Conservation (phyloP, 2,888 invertebrate genomes). For the Poecilus cupreus region DNA sequence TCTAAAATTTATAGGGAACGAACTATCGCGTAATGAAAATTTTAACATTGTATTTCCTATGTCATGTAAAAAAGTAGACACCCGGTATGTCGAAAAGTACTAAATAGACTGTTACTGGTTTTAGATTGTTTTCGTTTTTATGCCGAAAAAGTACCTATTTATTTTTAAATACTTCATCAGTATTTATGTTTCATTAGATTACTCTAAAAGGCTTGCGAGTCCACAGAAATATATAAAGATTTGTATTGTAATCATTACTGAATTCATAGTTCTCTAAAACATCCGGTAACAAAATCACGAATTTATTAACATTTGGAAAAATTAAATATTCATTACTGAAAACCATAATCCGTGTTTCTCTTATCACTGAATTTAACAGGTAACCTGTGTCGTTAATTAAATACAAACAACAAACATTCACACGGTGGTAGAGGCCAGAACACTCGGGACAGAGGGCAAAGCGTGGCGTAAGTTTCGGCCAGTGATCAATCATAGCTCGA, state of each 20-base stretch:
- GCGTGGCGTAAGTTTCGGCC: conserved; percentile 12
- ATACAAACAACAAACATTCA: conserved; percentile 48
- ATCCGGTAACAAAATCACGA: conserved; percentile 16
- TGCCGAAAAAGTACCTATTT: no score
- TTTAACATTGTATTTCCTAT: no score
- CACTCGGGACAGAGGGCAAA: conserved; percentile 1
- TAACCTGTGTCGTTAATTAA: conserved; percentile 38
- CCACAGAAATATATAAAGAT: no score
- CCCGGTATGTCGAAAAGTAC: no score
- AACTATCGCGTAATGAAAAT: no score
- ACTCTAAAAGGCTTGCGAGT: no score
- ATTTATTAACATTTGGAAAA: conserved; percentile 21
- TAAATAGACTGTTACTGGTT: no score
- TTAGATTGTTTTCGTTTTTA: no score
- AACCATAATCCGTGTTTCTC: conserved; percentile 35
- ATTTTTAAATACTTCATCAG: no score
- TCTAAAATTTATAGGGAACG: no score
- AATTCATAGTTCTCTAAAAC: conserved; percentile 15
- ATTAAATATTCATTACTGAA: conserved; percentile 41
- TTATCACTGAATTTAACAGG: conserved; percentile 41
- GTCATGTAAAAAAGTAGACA: no score
- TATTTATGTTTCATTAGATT: no score
- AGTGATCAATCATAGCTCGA: conserved; percentile 41
- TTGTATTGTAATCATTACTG: background rate
- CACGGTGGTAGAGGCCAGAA: conserved; percentile 18